Conservation (phyloP, 2,797 vertebrate genomes). For the Gymnoscopelus microlampas region DNA sequence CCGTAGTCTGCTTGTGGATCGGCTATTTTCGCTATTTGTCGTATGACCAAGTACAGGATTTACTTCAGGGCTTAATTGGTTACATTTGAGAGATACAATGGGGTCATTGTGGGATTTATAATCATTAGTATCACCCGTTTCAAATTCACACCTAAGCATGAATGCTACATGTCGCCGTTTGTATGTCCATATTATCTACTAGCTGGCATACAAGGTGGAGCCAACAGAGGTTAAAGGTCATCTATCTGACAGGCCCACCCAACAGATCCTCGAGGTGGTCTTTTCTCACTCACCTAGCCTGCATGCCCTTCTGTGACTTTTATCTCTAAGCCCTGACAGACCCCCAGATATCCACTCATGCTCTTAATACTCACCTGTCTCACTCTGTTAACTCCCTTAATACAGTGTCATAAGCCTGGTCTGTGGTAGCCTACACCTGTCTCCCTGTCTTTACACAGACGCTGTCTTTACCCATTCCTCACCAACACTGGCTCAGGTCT, state of each 20-base stretch:
- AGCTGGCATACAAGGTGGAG: constrained; percentile 21
- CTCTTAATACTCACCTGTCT: constrained; percentile 77
- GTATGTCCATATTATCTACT: not conserved
- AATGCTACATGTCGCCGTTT: not conserved
- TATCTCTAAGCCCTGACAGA: constrained; percentile 55
- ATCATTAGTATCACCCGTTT: no score
- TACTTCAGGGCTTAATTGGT: no score
- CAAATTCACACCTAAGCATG: no score
- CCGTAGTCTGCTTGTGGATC: no score
- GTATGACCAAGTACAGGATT: no score
- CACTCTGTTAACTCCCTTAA: constrained; percentile 70
- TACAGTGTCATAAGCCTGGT: constrained; percentile 49
- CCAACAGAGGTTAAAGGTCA: constrained; percentile 43
- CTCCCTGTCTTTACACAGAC: constrained; percentile 61
- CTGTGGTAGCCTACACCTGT: constrained; percentile 61
- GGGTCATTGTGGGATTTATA: no score
- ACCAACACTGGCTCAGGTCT: constrained; percentile 46
- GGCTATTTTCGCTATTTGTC: no score
- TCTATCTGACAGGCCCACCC: constrained; percentile 21
- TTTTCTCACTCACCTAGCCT: constrained; percentile 32
- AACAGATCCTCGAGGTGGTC: constrained; percentile 25
- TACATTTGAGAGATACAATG: no score
- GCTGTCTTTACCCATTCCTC: constrained; percentile 58
- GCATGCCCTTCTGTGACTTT: constrained; percentile 50
- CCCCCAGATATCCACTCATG: constrained; percentile 58